Conservation (phyloP, 2,113 vertebrate genomes). For the Ptilonorhynchus violaceus region DNA sequence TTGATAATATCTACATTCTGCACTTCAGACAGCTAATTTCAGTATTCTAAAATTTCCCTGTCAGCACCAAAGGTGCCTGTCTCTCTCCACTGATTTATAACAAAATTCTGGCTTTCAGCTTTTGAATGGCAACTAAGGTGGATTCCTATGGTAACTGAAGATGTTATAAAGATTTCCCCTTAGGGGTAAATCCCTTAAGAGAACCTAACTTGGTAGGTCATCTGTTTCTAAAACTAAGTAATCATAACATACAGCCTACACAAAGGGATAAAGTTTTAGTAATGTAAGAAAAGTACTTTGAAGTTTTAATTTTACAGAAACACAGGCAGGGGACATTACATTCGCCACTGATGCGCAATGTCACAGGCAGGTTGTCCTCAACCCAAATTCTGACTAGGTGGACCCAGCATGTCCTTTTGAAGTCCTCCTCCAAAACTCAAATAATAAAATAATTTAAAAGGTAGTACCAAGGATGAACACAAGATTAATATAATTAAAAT, state of each 20-base stretch:
- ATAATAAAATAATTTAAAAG: not conserved
- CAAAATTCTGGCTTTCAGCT: not conserved
- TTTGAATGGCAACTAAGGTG: not conserved
- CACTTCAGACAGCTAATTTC: not conserved
- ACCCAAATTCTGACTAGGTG: not conserved
- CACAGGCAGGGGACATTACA: accelerated
- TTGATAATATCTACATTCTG: not conserved
- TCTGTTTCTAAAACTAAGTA: not conserved
- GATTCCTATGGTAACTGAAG: not conserved
- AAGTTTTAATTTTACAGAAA: not conserved
- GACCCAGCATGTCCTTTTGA: not conserved
- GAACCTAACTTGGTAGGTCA: not conserved
- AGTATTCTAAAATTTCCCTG: not conserved
- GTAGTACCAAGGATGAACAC: not conserved
- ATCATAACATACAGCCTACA: not conserved
- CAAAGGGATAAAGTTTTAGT: not conserved
- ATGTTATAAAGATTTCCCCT: not conserved
- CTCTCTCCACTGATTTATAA: not conserved
- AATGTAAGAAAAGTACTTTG: not conserved
- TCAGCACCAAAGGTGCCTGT: not conserved
- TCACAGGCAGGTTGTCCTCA: not conserved
- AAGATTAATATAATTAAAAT: not conserved
- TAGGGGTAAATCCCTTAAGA: not conserved
- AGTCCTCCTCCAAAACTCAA: not conserved
- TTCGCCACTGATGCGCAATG: not conserved